phyloP scores from a whole-genome alignment of 1,140 invertebrate genomes.

The Lasioglossum baleicum region DNA sequence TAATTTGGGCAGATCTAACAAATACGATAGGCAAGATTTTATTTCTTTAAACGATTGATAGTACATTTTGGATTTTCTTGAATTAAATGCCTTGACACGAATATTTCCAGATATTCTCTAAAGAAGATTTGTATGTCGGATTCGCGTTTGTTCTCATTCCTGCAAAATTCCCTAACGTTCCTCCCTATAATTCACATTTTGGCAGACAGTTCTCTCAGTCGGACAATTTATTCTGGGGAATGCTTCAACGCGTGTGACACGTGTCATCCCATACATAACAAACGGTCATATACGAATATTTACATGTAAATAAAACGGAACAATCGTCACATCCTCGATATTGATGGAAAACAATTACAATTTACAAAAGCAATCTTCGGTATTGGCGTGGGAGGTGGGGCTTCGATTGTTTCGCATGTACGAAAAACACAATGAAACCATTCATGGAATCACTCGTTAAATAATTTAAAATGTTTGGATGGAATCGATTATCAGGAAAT shows the following conservation, averaged over 20 bases:
- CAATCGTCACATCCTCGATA: background rate
- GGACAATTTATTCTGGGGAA: constrained; percentile 10
- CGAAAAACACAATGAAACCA: background rate
- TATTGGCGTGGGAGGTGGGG: background rate
- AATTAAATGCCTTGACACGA: too few relatives aligned
- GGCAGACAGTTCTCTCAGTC: too few relatives aligned
- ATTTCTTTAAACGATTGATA: too few relatives aligned
- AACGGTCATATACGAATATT: background rate
- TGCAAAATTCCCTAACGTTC: too few relatives aligned
- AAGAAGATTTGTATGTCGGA: too few relatives aligned
- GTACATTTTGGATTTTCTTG: too few relatives aligned
- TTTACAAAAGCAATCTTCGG: background rate
- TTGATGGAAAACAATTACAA: background rate
- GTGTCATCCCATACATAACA: background rate
- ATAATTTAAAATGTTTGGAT: background rate
- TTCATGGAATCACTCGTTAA: background rate
- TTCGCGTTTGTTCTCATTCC: too few relatives aligned
- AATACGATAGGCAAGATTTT: too few relatives aligned
- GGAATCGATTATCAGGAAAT: background rate
- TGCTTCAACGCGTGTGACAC: background rate
- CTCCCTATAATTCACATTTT: too few relatives aligned
- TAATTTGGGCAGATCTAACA: too few relatives aligned
- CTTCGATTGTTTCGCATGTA: too few relatives aligned
- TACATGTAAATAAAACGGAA: background rate
- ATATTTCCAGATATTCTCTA: too few relatives aligned